These are phyloP conservation scores for Theonella swinhoei DNA, from an alignment of 37 sponge, comb jelly and placozoan genomes.

Conservation along the genomic window DNA sequence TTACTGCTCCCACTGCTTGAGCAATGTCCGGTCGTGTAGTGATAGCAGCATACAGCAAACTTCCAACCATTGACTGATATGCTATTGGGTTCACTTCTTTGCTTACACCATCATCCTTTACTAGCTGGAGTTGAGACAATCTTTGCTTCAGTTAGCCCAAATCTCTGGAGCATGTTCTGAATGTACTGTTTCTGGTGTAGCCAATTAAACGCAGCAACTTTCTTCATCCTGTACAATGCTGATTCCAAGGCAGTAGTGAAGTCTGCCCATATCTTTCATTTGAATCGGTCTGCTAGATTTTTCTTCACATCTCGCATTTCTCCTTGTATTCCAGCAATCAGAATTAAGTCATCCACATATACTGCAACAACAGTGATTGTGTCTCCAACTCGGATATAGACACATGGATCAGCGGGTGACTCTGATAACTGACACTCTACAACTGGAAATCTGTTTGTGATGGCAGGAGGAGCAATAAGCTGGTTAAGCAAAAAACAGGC, in stretches of 20 bases:
- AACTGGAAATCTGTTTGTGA: conserved; percentile 37
- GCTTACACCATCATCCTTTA: conserved; percentile 36
- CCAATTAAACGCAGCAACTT: not conserved
- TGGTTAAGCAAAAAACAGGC: conserved; percentile 51
- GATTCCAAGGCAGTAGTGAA: conserved; percentile 43
- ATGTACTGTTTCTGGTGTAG: conserved; percentile 36
- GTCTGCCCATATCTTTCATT: conserved; percentile 17
- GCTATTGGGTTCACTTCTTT: not conserved
- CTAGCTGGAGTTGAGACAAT: conserved; percentile 27
- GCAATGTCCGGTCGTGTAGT: conserved; percentile 8
- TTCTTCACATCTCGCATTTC: conserved; percentile 34
- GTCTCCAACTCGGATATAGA: not conserved
- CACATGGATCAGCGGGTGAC: conserved; percentile 47
- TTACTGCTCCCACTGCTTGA: conserved; percentile 26
- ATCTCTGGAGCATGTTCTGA: conserved; percentile 32
- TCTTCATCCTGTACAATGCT: not conserved
- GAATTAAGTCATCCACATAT: conserved; percentile 38
- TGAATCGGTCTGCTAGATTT: not conserved
- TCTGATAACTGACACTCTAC: too few relatives aligned
- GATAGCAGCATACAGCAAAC: conserved; percentile 38
- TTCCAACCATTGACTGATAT: conserved; percentile 54
- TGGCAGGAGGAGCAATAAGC: conserved; percentile 50
- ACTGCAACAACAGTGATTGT: conserved; percentile 17
- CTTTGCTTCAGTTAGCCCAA: conserved; percentile 11
- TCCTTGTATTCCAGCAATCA: not conserved